phyloP scores from a whole-genome alignment of 2,888 invertebrate species.

The Thecocarcelia acutangulata region DNA sequence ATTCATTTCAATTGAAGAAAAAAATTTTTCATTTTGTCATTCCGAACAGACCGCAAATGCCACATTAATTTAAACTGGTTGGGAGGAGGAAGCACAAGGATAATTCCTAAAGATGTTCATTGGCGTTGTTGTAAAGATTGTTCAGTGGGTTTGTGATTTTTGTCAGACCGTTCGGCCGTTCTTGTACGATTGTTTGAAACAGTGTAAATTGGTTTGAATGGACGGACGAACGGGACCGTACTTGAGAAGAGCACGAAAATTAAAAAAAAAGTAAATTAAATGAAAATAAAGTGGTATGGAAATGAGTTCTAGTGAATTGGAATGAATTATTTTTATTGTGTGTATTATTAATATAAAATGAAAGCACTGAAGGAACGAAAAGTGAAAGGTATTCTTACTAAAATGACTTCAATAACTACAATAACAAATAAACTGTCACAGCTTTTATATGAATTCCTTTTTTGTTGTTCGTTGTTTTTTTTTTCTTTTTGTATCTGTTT shows the following conservation, averaged over 20 bases:
- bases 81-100: background rate
- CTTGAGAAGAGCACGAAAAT: slow-evolving; percentile 73
- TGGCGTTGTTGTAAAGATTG: too few species aligned
- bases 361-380: slow-evolving; percentile 44
- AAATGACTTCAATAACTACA: slow-evolving; percentile 67
- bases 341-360: slow-evolving; percentile 60
- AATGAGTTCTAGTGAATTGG: slow-evolving; percentile 69
- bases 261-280: slow-evolving; percentile 72
- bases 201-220: slow-evolving; percentile 50
- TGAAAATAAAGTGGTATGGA: slow-evolving; percentile 76
- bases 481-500: slow-evolving; percentile 35
- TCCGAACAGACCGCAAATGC: slow-evolving; percentile 57
- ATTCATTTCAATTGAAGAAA: slow-evolving; percentile 46
- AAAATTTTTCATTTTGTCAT: slow-evolving; percentile 39
- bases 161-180: slow-evolving; percentile 72
- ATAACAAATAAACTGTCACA: slow-evolving; percentile 76
- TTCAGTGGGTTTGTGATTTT: slow-evolving; percentile 59
- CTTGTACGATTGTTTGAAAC: slow-evolving; percentile 28
- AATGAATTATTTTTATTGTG: slow-evolving; percentile 64
- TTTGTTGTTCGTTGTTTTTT: slow-evolving; percentile 20
- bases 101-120: slow-evolving; percentile 6
- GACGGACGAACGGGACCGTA: slow-evolving; percentile 70
- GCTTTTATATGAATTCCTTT: too few species aligned
- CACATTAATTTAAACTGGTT: slow-evolving; percentile 56
- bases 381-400: slow-evolving; percentile 49